A percentile compares a stretch with the other conserved stretches of the same genome.
Conservation (phyloP, 2,888 invertebrate genomes). For the Aspidapion aeneum region DNA sequence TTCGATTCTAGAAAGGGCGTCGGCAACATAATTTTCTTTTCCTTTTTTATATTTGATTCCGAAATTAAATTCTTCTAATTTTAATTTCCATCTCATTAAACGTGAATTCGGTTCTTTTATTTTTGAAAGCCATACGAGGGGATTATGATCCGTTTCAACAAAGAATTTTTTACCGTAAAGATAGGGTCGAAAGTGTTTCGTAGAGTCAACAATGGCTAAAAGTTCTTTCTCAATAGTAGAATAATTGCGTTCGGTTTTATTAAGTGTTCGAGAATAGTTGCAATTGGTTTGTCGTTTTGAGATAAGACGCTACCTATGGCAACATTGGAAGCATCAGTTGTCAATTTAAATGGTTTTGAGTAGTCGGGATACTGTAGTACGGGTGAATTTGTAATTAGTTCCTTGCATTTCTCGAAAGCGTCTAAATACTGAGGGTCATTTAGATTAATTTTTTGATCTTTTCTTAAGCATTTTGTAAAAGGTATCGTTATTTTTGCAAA, state of each 20-base stretch:
- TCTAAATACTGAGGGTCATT: conserved; percentile 11
- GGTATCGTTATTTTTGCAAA: conserved; percentile 11
- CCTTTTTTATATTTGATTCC: conserved; percentile 13
- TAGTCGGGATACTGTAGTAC: conserved; percentile 28
- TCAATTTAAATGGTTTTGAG: conserved; percentile 22
- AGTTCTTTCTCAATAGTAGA: conserved; percentile 28
- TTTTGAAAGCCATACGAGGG: conserved; percentile 19
- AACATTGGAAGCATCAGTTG: conserved; percentile 26
- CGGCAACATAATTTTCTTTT: conserved; percentile 12
- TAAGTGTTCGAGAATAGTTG: conserved; percentile 25
- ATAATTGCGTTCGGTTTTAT: conserved; percentile 27
- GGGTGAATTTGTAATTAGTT: conserved; percentile 27
- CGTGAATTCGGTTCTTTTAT: conserved; percentile 21
- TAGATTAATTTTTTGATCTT: too few relatives aligned
- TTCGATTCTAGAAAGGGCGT: conserved; percentile 14
- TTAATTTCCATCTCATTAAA: too few relatives aligned
- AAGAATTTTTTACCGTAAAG: conserved; percentile 22
- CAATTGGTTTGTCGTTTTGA: conserved; percentile 26
- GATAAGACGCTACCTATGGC: conserved; percentile 26
- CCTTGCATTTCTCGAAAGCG: conserved; percentile 26
- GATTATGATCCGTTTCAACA: conserved; percentile 24
- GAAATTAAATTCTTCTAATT: conserved; percentile 17
- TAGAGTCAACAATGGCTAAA: conserved; percentile 24
- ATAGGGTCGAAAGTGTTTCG: conserved; percentile 30
- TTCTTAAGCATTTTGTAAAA: too few relatives aligned